These are phyloP conservation scores for Eubasilissa regina DNA, from an alignment of 1,140 invertebrate species.

Conservation along the genomic window DNA sequence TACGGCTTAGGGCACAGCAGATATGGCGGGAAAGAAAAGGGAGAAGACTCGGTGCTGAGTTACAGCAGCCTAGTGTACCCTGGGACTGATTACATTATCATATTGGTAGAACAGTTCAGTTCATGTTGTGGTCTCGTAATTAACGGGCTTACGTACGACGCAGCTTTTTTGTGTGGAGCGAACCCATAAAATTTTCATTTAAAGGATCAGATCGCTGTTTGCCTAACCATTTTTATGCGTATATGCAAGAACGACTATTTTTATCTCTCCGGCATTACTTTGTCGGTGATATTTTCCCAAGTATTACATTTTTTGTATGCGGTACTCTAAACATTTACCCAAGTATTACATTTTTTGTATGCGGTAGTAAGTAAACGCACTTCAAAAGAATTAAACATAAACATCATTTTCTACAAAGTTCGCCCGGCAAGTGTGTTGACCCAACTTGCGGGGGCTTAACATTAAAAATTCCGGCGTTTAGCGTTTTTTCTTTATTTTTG, in stretches of 20 bases:
- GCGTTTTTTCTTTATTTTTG: too few relatives aligned
- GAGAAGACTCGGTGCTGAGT: conserved; percentile 10
- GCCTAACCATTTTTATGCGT: not conserved
- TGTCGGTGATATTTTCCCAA: not conserved
- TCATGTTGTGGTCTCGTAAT: conserved; percentile 21
- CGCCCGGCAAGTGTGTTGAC: too few relatives aligned
- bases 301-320: not conserved
- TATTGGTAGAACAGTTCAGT: conserved; percentile 38
- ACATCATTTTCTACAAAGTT: not conserved
- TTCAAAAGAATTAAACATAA: conserved; percentile 23
- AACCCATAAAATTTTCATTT: conserved; percentile 23
- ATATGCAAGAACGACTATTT: not conserved
- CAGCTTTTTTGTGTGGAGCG: conserved; percentile 16
- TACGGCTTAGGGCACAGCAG: conserved; percentile 18
- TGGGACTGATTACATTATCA: conserved; percentile 47
- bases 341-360: conserved; percentile 31
- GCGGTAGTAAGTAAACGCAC: conserved; percentile 20
- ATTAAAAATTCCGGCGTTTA: too few relatives aligned
- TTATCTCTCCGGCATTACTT: not conserved
- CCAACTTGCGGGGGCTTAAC: too few relatives aligned
- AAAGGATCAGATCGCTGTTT: conserved; percentile 2
- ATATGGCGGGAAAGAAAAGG: not conserved
- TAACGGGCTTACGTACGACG: conserved; percentile 7
- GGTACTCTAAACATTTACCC: not conserved
- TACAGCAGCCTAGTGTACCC: conserved; percentile 5